A percentile compares a stretch with the other conserved stretches of the same genome.
phyloP scores from a whole-genome alignment of 23 tunicate genomes.

The Oikopleura dioica region DNA sequence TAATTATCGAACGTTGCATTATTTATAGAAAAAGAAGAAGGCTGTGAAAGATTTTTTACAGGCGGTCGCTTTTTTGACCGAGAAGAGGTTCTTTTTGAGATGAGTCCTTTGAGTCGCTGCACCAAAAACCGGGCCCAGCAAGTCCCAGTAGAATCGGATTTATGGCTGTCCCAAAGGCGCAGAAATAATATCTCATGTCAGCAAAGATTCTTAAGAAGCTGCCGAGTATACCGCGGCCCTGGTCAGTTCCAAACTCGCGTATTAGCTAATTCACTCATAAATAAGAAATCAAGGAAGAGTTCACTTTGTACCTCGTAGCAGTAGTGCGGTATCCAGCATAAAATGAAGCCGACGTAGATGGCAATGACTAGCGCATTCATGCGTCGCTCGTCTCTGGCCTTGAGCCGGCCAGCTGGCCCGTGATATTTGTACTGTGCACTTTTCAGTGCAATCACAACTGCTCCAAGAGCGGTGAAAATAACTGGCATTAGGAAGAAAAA shows the following conservation, averaged over 20 bases:
- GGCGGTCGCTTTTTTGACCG: too few relatives aligned
- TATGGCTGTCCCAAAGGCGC: background rate
- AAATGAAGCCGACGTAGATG: background rate
- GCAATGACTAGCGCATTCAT: constrained; percentile 1
- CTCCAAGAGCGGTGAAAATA: background rate
- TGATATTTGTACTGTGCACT: background rate
- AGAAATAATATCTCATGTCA: constrained; percentile 8
- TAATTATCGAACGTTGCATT: too few relatives aligned
- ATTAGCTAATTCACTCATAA: background rate
- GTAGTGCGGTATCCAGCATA: constrained; percentile 11
- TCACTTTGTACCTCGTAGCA: background rate
- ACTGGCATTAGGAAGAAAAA: constrained; percentile 6
- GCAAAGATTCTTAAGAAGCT: background rate
- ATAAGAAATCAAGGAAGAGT: background rate
- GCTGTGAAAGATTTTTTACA: too few relatives aligned
- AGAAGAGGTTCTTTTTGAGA: too few relatives aligned
- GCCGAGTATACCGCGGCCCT: background rate
- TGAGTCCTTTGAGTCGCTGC: too few relatives aligned
- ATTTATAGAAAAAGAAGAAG: too few relatives aligned
- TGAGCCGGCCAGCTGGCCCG: background rate
- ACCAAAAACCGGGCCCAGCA: constrained; percentile 10
- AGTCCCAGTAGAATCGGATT: constrained; percentile 8
- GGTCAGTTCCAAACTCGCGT: too few relatives aligned
- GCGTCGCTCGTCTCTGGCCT: background rate
- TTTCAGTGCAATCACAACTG: background rate